Conservation (phyloP, 23 tunicate species). For the Ciona savignyi region DNA sequence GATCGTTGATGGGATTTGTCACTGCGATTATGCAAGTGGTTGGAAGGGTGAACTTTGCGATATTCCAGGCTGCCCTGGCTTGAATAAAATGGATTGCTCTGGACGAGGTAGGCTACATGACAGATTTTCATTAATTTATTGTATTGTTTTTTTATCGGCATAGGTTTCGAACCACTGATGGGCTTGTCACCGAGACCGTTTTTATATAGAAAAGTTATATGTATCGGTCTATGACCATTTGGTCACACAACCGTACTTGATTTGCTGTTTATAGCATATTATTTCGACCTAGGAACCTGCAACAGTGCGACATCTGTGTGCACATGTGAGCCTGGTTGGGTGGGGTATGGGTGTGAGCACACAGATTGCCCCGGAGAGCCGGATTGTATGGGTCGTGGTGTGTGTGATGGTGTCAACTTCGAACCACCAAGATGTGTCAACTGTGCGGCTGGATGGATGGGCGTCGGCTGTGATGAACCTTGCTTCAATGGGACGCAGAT, state of each 20-base stretch:
- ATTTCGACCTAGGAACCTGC: slow-evolving; percentile 12
- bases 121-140: no score
- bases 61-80: slow-evolving; percentile 20
- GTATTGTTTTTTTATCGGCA: no score
- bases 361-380: slow-evolving; percentile 26
- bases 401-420: slow-evolving; percentile 9
- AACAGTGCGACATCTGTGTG: slow-evolving; percentile 15
- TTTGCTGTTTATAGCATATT: no score
- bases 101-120: slow-evolving; percentile 23
- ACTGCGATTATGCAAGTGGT: slow-evolving; percentile 12
- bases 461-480: slow-evolving; percentile 5
- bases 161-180: no score
- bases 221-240: no score
- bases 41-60: slow-evolving; percentile 29
- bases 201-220: no score
- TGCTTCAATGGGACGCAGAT: slow-evolving; percentile 11
- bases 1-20: slow-evolving; percentile 9
- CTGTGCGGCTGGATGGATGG: slow-evolving; percentile 16
- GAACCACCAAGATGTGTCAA: slow-evolving; percentile 20
- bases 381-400: slow-evolving; percentile 8
- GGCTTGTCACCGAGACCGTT: no score
- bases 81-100: slow-evolving; percentile 9
- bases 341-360: slow-evolving; percentile 18
- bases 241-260: no score
- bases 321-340: slow-evolving; percentile 15